These are phyloP conservation scores for Oriolus oriolus DNA, from an alignment of 2,113 vertebrate genomes.

Conservation along the genomic window DNA sequence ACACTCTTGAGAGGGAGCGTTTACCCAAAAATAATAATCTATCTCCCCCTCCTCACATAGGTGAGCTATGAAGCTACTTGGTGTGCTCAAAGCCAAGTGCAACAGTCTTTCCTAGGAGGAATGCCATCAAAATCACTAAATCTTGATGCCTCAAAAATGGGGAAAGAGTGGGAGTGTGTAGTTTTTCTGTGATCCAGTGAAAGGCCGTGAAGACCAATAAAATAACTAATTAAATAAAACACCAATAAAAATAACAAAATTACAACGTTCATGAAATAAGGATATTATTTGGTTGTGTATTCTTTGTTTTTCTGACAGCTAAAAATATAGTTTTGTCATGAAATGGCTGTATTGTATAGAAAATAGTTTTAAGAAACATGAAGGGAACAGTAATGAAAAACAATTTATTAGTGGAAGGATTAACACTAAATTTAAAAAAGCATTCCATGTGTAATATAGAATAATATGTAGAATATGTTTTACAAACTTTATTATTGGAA, in stretches of 20 bases:
- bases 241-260: background rate
- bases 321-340: background rate
- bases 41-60: background rate
- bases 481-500: background rate
- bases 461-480: background rate
- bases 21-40: background rate
- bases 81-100: background rate
- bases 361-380: background rate
- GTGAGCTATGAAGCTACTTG: background rate
- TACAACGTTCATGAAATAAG: background rate
- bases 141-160: background rate
- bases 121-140: background rate
- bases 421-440: background rate
- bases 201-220: background rate
- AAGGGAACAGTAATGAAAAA: background rate
- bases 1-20: background rate
- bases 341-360: background rate
- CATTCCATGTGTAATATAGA: background rate
- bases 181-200: background rate
- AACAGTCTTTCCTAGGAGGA: background rate
- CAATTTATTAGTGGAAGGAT: background rate
- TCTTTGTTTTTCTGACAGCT: background rate
- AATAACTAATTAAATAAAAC: background rate
- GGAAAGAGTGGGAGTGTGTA: accelerated
- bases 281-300: background rate